Evolutionary conservation across 1,140 invertebrate species (phyloP), one percentile per base, ranked within the genome.

Genomic region (Augochlora pura): DNA sequence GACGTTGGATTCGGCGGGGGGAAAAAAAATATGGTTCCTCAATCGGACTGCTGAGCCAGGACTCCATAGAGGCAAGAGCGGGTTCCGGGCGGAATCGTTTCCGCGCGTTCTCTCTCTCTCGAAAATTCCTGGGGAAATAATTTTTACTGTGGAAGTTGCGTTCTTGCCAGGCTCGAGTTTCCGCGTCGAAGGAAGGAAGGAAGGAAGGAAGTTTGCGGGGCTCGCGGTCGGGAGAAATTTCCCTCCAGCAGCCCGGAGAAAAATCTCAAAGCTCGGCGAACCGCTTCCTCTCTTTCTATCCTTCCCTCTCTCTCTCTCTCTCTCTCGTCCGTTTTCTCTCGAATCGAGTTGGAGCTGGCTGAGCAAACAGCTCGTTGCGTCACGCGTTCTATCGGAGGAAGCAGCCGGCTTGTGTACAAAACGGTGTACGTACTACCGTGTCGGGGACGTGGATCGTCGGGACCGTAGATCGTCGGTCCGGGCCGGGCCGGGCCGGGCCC

Each of bases 321-420:
- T 16, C 46, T 10, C 46, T 1, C 16, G 6, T 5, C 16, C 49
- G 14, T 16, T n/a, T n/a, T 52, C 49, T 2, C 18, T 68, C 25
- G 62, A 25, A 69, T 83, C 68, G 49, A 21, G 27, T 60, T 76
- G 68, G 82, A 86, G 86, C 79, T 82, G 25, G 49, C 78, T 80
- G 59, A 52, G 77, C 62, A 87, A 87, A 87, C 49, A 85, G 9
- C n/a, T 32, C 23, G 68, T 85, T 85, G 74, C 84, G 39, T 85
- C 82, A 85, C 32, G 65, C 54, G 39, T 66, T 64, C 74, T 72
- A 84, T 76, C 72, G 70, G 39, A 12, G 25, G 32, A 4, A 32
- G 49, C 16, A 52, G n/a, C 32, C 54, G 38, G 75, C 7, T 9
- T 21, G 65, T 46, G 59, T 70, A 71, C 59, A 69, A 42, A 60